Evolutionary conservation across 2,888 invertebrate genomes (phyloP).

Genomic region (Amphiduros pacificus): DNA sequence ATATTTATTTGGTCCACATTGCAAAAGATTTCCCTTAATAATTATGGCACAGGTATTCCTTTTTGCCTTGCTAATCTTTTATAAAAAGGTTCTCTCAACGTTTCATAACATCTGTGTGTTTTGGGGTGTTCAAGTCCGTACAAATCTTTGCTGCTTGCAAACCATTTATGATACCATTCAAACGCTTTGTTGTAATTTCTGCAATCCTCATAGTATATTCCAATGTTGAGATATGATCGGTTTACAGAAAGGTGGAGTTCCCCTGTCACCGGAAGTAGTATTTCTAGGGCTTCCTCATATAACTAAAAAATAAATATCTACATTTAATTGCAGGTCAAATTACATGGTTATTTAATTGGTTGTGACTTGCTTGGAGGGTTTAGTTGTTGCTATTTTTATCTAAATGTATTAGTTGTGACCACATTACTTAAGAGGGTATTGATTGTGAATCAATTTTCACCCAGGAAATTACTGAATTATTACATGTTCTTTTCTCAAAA

Average conservation of each 20-base stretch:
- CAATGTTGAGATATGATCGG: slow-evolving; percentile 28
- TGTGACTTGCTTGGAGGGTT: no score
- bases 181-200: slow-evolving; percentile 25
- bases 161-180: slow-evolving; percentile 15
- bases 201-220: slow-evolving; percentile 28
- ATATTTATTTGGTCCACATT: no score
- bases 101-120: slow-evolving; percentile 12
- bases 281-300: slow-evolving; percentile 22
- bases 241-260: slow-evolving; percentile 21
- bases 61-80: slow-evolving; percentile 13
- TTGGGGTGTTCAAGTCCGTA: slow-evolving; percentile 19
- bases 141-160: slow-evolving; percentile 1
- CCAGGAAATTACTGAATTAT: no score
- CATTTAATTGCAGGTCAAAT: no score
- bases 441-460: no score
- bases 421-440: no score
- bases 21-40: no score
- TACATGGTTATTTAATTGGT: no score
- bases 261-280: slow-evolving; percentile 16
- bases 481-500: no score
- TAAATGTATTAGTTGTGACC: no score
- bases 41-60: slow-evolving; percentile 15
- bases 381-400: no score
- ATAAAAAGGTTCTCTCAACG: slow-evolving; percentile 24
- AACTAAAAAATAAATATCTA: slow-evolving; percentile 23